Evolutionary conservation across 2,888 invertebrate species (phyloP), one percentile per base, ranked within the genome.

Genomic region (Oegoconia quadripuncta): DNA sequence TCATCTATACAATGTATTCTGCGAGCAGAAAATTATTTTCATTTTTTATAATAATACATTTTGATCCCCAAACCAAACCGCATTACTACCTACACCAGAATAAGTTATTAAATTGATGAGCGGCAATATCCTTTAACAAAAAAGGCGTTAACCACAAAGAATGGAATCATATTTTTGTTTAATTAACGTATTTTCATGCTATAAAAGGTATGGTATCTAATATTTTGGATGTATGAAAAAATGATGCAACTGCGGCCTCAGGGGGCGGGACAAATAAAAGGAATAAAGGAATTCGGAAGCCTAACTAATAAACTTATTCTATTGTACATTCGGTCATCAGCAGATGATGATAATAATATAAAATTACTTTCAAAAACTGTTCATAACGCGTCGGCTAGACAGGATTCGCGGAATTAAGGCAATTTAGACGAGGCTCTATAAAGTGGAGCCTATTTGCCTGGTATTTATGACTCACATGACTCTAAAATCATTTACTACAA

Each of bases 131-230:
- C 70, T 71, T 74, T 72, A 50, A 71, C 59, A 74, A 75, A 76
- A 76, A 78, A 76, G 70, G 73, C 74, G 80, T 75, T 75, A 74
- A 77, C 73, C 73, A 64, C 67, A 53, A 72, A 73, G 69, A 77
- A 78, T 70, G 55, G 67, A 67, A 63, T 69, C 64, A 65, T 75
- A 74, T 77, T 81, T 76, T 72, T 75, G 75, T 81, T 78, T 80
- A 81, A 82, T 82, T 82, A 80, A 78, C 58, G 64, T 66, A 73
- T 76, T 79, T 79, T 81, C 73, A 79, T 80, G 77, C 71, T 75
- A 71, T 80, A 78, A 77, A 66, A 66, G 66, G 64, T 55, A 61
- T n/a, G n/a, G 61, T 50, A 64, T 64, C 56, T 70, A 71, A 74
- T 72, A 68, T 60, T 52, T n/a, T n/a, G n/a, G 39, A 9, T 38